A percentile compares a stretch with the other conserved stretches of the same genome.
These are phyloP conservation scores for Drosophila kambysellisi DNA, from an alignment of 2,888 invertebrate genomes.

Conservation along the genomic window DNA sequence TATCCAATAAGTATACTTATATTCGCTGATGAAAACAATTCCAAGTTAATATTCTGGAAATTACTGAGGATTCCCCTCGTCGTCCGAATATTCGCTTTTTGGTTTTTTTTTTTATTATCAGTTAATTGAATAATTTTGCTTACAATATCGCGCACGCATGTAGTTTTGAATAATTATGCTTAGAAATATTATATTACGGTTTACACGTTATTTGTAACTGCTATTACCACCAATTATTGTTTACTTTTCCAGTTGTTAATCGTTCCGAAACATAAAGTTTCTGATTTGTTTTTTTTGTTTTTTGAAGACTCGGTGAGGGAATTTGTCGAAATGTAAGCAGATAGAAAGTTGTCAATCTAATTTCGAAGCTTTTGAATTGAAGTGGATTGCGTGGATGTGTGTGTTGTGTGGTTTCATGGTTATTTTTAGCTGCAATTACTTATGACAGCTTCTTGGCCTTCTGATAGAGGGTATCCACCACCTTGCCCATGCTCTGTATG, in stretches of 20 bases:
- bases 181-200: conserved; percentile 48
- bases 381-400: conserved; percentile 12
- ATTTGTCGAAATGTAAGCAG: conserved; percentile 27
- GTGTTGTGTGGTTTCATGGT: conserved; percentile 2
- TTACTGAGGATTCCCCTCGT: neutral
- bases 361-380: conserved; percentile 41
- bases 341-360: conserved; percentile 50
- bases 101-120: conserved; percentile 54
- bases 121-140: conserved; percentile 73
- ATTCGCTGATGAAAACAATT: neutral
- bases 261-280: conserved; percentile 36
- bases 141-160: conserved; percentile 59
- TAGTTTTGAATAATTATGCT: conserved; percentile 46
- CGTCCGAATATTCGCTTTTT: neutral
- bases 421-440: conserved; percentile 47
- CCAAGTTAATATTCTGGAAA: neutral
- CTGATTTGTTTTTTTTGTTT: conserved; percentile 11
- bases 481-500: conserved; percentile 99
- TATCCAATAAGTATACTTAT: neutral
- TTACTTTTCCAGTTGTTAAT: conserved; percentile 42
- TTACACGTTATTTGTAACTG: conserved; percentile 49
- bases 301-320: conserved; percentile 10
- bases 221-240: conserved; percentile 58
- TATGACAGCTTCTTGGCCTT: conserved; percentile 99
- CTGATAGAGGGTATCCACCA: conserved; percentile 99